Base-by-base conservation (phyloP, 2,113 vertebrate species). In the Centropristis striata region DNA sequence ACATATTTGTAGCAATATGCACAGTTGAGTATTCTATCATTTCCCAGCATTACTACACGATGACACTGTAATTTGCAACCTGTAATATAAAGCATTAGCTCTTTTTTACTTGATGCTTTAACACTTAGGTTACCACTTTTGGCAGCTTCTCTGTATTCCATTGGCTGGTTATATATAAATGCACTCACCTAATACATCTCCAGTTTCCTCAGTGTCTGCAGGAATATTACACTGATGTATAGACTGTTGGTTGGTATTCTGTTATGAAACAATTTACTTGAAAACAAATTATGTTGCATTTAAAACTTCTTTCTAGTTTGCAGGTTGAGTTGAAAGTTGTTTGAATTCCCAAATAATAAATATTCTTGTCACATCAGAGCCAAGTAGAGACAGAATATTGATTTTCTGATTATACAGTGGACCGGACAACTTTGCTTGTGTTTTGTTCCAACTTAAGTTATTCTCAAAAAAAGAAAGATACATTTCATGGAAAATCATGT, bases 121-220 rank as follows among this genome's bases (percentile, higher is more conserved):
- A 28, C 39, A 49, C 25, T 55, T 32, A 71, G 1, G 18, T 37
- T 57, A 59, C 46, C 21, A 50, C 46, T 15, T 55, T 59, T n/a
- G 20, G 18, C 37, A 46, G 60, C n/a, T 3, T 37, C 47, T 16
- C 15, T 81, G 23, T 44, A 28, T 72, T 81, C 81, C 8, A 27
- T 36, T 25, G 20, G 27, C 15, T 39, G 15, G 50, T 50, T 72
- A 46, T 49, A 55, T 75, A 14, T 68, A 55, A 54, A 46, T 59
- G 36, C 44, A 39, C 11, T 66, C 41, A 42, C 0, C 47, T 15
- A 63, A 64, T 8, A 8, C 14, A 39, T 16, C 27, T 60, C 25
- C 54, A 44, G 47, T 61, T 68, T 81, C 44, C 21, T 57, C n/a
- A 42, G 4, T 32, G 37, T 73, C 63, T 55, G 23, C 5, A 23